Conservation (phyloP, 1,140 invertebrate genomes). For the Oreohelix idahoensis region DNA sequence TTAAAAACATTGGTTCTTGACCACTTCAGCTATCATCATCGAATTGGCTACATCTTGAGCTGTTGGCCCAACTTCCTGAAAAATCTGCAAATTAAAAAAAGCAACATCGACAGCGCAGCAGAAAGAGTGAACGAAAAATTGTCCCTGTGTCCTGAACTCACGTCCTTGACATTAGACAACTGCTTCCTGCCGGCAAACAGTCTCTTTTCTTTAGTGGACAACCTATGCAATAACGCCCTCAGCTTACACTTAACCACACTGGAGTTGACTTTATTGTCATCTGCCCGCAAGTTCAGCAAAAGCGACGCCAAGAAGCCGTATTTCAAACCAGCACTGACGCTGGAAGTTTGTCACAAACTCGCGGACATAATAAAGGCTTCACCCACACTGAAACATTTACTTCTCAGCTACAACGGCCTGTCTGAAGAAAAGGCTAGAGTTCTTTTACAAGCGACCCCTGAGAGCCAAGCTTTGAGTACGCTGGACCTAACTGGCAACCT, state of each 20-base stretch:
- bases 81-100: conserved; percentile 42
- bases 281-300: conserved; percentile 41
- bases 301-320: conserved; percentile 38
- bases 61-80: conserved; percentile 48
- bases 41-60: conserved; percentile 45
- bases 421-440: conserved; percentile 38
- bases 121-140: conserved; percentile 42
- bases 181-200: conserved; percentile 39
- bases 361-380: conserved; percentile 36
- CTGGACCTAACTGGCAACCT: conserved; percentile 52
- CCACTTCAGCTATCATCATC: conserved; percentile 51
- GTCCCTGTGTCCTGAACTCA: conserved; percentile 15
- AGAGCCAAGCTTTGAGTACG: conserved; percentile 32
- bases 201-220: conserved; percentile 32
- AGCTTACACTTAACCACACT: conserved; percentile 27
- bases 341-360: conserved; percentile 25
- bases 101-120: conserved; percentile 44
- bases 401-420: conserved; percentile 48
- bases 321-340: conserved; percentile 42
- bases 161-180: conserved; percentile 44
- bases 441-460: conserved; percentile 28
- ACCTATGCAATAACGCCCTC: conserved; percentile 3
- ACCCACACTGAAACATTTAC: conserved; percentile 31
- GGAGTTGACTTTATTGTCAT: conserved; percentile 45
- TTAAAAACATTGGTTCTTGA: conserved; percentile 46